Base-by-base conservation (phyloP, 2,113 vertebrate species). In the Catharus bicknelli region DNA sequence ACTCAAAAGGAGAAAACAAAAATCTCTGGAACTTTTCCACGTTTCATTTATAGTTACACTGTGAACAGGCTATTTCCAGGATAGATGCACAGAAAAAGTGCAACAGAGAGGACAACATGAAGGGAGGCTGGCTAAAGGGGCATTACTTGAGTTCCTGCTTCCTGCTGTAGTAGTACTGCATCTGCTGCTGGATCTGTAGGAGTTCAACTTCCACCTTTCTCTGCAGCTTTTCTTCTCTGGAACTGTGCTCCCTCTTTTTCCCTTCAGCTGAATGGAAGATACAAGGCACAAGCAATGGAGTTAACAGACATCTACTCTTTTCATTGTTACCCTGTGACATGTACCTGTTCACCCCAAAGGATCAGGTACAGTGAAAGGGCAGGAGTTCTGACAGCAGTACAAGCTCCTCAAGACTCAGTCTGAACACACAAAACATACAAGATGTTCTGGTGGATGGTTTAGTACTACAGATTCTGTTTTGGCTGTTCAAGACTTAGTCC, bases 121-220 rank as follows among this genome's bases (percentile, higher is more conserved):
- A 36, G 58, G 51, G 50, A 47, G 29, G 54, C 30, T 64, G 38
- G 13, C 25, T 54, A 21, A 75, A 74, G 29, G 17, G 32, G 17
- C 68, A 79, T 62, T 96, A 99, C 99, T 94, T 89, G n/a, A 99
- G 98, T 91, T 98, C 98, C 90, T 98, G 98, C 95, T 98, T 98
- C 75, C 97, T 97, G 83, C 96, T 96, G 82, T 98, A 98, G 95
- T 98, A 99, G 80, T 94, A 95, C 75, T 97, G 97, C 98, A 99
- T 96, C 70, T 98, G 98, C 91, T 95, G 94, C 80, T 97, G 97
- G 82, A 99, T 99, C 57, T 76, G 91, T 34, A 58, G 94, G 17
- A 99, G 98, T 87, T 99, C 99, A 20, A 53, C 95, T 50, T 97
- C 98, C 58, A 99, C 93, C 61, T 63, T 87, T n/a, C 63, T 96